These are phyloP conservation scores for Drosophila pachea DNA, from an alignment of 1,140 invertebrate species.

Conservation along the genomic window DNA sequence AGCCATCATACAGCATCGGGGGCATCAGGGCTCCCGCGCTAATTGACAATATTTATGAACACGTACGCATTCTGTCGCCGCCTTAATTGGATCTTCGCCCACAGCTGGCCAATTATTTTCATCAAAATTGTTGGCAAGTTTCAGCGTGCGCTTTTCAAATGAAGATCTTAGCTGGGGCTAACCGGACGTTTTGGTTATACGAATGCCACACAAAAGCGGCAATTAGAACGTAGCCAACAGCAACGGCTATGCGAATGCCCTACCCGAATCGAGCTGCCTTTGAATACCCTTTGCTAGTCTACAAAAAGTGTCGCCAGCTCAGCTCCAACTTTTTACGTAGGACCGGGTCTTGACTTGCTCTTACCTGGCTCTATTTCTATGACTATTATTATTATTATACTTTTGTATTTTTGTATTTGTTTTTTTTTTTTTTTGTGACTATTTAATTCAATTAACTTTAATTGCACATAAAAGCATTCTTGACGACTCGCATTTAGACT, in stretches of 20 bases:
- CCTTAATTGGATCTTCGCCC: constrained; percentile 67
- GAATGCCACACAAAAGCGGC: constrained; percentile 36
- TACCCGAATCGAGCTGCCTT: neutral
- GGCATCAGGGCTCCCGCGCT: constrained; percentile 54
- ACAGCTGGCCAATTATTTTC: constrained; percentile 73
- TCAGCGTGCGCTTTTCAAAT: constrained; percentile 56
- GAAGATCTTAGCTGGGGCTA: constrained; percentile 48
- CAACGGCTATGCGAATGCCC: too few relatives aligned
- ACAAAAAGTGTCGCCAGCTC: constrained; percentile 61
- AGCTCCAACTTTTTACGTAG: constrained; percentile 33
- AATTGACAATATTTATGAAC: constrained; percentile 79
- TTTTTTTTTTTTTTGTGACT: constrained; percentile 12
- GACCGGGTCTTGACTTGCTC: constrained; percentile 48
- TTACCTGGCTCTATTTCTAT: constrained; percentile 21
- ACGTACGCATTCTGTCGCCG: constrained; percentile 76
- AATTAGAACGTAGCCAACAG: constrained; percentile 1
- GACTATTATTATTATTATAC: neutral
- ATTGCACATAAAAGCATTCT: constrained; percentile 65
- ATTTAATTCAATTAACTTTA: constrained; percentile 72
- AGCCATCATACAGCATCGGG: neutral
- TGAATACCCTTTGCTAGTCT: neutral
- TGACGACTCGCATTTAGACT: constrained; percentile 19
- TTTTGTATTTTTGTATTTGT: neutral
- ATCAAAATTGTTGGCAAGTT: constrained; percentile 75
- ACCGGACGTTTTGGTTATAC: constrained; percentile 69